phyloP scores from a whole-genome alignment of 2,888 invertebrate genomes.

The Neria commutata region DNA sequence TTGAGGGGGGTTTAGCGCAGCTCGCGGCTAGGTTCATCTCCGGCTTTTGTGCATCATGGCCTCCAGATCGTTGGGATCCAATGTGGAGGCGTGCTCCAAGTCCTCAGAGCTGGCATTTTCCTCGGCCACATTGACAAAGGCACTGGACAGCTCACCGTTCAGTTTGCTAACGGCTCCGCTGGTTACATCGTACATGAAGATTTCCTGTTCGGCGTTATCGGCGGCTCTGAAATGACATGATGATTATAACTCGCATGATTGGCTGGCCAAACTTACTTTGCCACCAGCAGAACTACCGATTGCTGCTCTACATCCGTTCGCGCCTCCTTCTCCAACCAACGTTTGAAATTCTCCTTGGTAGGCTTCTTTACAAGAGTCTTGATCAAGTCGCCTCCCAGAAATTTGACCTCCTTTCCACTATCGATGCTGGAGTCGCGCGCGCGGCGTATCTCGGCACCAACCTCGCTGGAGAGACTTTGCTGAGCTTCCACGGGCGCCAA shows the following conservation, averaged over 20 bases:
- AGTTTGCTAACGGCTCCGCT: constrained; percentile 78
- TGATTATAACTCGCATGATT: neutral
- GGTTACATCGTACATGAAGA: constrained; percentile 84
- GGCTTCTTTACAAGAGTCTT: constrained; percentile 79
- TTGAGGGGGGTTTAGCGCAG: neutral
- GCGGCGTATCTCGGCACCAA: constrained; percentile 63
- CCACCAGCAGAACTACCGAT: constrained; percentile 80
- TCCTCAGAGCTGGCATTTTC: constrained; percentile 77
- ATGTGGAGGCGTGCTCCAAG: constrained; percentile 65
- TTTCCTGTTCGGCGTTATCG: constrained; percentile 70
- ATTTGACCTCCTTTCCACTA: constrained; percentile 73
- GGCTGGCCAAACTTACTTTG: constrained; percentile 70
- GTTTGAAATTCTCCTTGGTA: constrained; percentile 76
- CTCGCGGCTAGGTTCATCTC: constrained; percentile 38
- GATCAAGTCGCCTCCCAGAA: constrained; percentile 76
- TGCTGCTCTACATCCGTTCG: constrained; percentile 77
- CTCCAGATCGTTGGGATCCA: constrained; percentile 55
- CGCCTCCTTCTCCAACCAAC: constrained; percentile 80
- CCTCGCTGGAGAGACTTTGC: constrained; percentile 36
- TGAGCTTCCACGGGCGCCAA: constrained; percentile 80
- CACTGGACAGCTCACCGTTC: constrained; percentile 80
- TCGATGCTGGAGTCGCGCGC: constrained; percentile 65
- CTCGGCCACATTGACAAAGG: constrained; percentile 87
- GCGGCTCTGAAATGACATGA: constrained; percentile 39
- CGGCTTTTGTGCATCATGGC: constrained; percentile 53